Evolutionary conservation across 2,113 vertebrate genomes (phyloP), one percentile per base, ranked within the genome.

Genomic region (Ariopsis seemanni): DNA sequence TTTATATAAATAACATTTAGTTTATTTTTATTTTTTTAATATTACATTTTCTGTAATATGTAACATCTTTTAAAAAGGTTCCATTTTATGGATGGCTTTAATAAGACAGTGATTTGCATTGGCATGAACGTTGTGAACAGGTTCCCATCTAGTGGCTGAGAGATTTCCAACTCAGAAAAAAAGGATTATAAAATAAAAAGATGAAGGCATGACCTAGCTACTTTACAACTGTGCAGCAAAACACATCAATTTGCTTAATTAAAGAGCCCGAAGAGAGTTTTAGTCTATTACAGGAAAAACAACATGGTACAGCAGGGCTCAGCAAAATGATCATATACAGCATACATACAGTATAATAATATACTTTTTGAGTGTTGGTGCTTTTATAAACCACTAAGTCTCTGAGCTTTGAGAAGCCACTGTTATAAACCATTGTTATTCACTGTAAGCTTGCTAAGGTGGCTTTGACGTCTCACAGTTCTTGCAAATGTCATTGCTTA

Each of bases 121-220:
- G 20, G 57, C 10, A 62, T 62, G 30, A 25, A 62, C 79, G 62
- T 10, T 53, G 63, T 30, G 11, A 52, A 34, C 71, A 83, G 86
- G n/a, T 7, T 75, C 58, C 85, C 85, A 78, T 57, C 88, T 84
- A 86, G 72, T 72, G 88, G 74, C 58, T 53, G 8, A 22, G 8
- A 50, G 65, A n/a, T 82, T 79, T 17, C 22, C 8, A 9, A 25
- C 5, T 62, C 25, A 17, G n/a, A 18, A 22, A 75, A 75, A 50
- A 25, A 25, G 0, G 10, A 75, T 25, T 27, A 30, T 15, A 6
- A 50, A 53, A 71, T 72, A 34, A 42, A 62, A 60, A 50, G 55
- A 7, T 17, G 75, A 78, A 78, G 42, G 2, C 57, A 42, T 18
- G 17, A 53, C 11, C 55, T 57, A 42, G 11, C 6, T 25, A 4